These are phyloP conservation scores for Leucoma salicis DNA, from an alignment of 2,888 invertebrate genomes.

Conservation along the genomic window DNA sequence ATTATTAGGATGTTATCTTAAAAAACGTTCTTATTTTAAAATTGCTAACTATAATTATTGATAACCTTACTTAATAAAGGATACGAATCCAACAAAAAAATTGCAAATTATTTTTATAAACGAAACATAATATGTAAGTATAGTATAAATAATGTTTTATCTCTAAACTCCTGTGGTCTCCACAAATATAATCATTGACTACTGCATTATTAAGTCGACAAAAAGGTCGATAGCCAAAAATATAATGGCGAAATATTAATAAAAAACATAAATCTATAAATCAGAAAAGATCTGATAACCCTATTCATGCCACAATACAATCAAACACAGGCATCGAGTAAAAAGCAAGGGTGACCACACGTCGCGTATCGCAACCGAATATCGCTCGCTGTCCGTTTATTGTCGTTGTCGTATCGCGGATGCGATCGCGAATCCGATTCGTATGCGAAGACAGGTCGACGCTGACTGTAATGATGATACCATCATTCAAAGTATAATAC, in stretches of 20 bases:
- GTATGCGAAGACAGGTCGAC: constrained; percentile 52
- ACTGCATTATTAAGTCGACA: neutral
- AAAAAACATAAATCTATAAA: constrained; percentile 14
- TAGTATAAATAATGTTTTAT: too few relatives aligned
- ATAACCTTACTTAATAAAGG: too few relatives aligned
- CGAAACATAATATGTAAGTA: too few relatives aligned
- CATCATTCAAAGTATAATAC: constrained; percentile 52
- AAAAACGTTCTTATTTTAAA: too few relatives aligned
- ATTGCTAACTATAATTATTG: too few relatives aligned
- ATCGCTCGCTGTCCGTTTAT: constrained; percentile 64
- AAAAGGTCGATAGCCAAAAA: constrained; percentile 7
- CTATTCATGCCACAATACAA: constrained; percentile 72
- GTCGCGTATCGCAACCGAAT: constrained; percentile 56
- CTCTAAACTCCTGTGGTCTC: too few relatives aligned
- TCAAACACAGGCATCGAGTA: constrained; percentile 72
- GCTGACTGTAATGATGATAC: constrained; percentile 55
- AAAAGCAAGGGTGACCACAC: constrained; percentile 67
- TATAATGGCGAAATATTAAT: constrained; percentile 4
- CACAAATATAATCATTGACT: neutral
- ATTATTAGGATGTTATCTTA: too few relatives aligned
- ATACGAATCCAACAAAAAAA: too few relatives aligned
- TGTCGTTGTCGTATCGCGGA: constrained; percentile 65
- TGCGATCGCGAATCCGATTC: constrained; percentile 56
- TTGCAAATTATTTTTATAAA: too few relatives aligned
- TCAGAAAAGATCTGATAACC: constrained; percentile 22